Conservation (phyloP, 2,113 vertebrate genomes). For the Ophiodon elongatus region DNA sequence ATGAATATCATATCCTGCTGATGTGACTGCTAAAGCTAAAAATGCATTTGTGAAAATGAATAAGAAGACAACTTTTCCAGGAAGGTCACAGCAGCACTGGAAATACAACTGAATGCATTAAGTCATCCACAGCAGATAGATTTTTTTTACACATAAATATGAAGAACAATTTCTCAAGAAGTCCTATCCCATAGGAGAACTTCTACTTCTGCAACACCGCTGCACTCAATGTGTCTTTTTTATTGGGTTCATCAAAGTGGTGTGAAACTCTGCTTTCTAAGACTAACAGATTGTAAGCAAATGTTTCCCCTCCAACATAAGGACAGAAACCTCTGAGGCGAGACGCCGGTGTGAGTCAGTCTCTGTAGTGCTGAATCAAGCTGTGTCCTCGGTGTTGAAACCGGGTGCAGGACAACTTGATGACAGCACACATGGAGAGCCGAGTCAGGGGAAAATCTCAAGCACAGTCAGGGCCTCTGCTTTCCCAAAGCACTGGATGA, state of each 20-base stretch:
- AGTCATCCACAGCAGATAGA: constrained; percentile 42
- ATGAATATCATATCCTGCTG: constrained; percentile 62
- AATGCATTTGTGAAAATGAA: constrained; percentile 68
- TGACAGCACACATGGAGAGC: constrained; percentile 75
- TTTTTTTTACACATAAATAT: not conserved
- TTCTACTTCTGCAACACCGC: not conserved
- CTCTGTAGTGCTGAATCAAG: constrained; percentile 9
- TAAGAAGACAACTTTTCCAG: constrained; percentile 54
- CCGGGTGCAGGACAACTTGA: constrained; percentile 51
- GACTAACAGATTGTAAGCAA: not conserved
- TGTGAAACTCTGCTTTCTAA: not conserved
- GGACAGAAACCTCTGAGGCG: not conserved
- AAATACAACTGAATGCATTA: constrained; percentile 44
- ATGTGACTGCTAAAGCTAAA: constrained; percentile 49
- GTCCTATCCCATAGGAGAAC: not conserved
- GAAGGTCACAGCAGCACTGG: constrained; percentile 73
- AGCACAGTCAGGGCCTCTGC: constrained; percentile 57
- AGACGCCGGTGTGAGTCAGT: not conserved
- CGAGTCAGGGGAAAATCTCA: constrained; percentile 67
- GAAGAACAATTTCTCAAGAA: constrained; percentile 2
- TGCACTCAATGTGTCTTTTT: not conserved
- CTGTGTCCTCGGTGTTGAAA: constrained; percentile 2
- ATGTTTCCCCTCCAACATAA: not conserved
- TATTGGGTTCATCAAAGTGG: not conserved
- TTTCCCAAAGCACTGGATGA: constrained; percentile 71